Evolutionary conservation across 1,140 invertebrate species (phyloP), one percentile per base, ranked within the genome.

Genomic region (Bactericera cockerelli): DNA sequence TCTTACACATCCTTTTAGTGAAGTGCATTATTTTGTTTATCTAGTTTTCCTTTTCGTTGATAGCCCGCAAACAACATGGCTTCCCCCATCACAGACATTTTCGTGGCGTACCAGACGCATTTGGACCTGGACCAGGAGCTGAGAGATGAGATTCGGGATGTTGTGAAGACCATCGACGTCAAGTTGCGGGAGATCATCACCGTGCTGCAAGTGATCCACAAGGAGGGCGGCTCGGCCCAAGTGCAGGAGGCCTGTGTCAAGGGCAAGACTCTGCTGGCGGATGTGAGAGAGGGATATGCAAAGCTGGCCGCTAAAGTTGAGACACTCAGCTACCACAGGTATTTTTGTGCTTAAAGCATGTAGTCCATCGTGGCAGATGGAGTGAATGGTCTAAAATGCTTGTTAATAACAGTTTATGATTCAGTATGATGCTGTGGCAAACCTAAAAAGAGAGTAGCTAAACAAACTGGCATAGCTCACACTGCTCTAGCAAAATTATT

Each of bases 181-280:
- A 71, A 72, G 59, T 71, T 79, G 1, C 74, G 84, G 65, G 81
- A 86, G 66, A 81, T 87, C 38, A 68, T 78, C 26, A 83, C 81
- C 59, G 71, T 76, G 58, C 67, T 89, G n/a, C 84, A 87, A 70
- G 74, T 77, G 36, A 84, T 89, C 62, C 86, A 89, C 66, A 79
- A 80, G 61, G 75, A 79, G 57, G 69, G 70, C 63, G 69, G 74
- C 56, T 69, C 68, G 59, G 72, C 77, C 70, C 75, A 82, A 69
- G 76, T 81, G 76, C 68, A 56, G 54, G 64, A 19, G 53, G 24
- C 49, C 33, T 62, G 38, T 55, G 57, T 2, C 16, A 55, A n/a
- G 49, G 33, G n/a, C 33, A 56, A 57, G 42, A 4, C 16, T 26
- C 26, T 76, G 39, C 81, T 87, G 66, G 71, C 70, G 39, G 70